phyloP scores from a whole-genome alignment of 2,888 invertebrate genomes.

The Octodonta nipae region DNA sequence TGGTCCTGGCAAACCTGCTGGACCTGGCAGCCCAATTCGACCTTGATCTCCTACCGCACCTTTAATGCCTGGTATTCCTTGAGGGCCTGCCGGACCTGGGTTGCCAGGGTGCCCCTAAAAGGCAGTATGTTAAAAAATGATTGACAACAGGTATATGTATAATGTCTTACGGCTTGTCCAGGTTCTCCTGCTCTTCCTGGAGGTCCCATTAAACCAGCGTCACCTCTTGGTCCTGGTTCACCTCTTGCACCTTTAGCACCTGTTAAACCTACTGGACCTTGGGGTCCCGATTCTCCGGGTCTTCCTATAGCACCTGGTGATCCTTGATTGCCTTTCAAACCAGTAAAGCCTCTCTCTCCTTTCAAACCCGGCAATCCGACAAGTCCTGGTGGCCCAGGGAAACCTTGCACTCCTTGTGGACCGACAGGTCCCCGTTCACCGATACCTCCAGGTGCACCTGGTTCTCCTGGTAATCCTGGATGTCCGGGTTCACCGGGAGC shows the following conservation, averaged over 20 bases:
- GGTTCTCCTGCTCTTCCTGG: slow-evolving; percentile 66
- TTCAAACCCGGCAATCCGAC: slow-evolving; percentile 58
- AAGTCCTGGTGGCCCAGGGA: slow-evolving; percentile 54
- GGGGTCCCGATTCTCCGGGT: slow-evolving; percentile 50
- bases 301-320: slow-evolving; percentile 45
- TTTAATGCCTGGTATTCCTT: slow-evolving; percentile 59
- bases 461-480: slow-evolving; percentile 59
- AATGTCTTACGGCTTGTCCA: slow-evolving; percentile 49
- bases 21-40: slow-evolving; percentile 51
- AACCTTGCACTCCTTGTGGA: slow-evolving; percentile 53
- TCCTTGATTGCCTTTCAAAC: slow-evolving; percentile 63
- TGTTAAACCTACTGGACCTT: slow-evolving; percentile 45
- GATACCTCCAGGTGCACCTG: slow-evolving; percentile 55
- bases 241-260: slow-evolving; percentile 66
- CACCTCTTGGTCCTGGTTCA: slow-evolving; percentile 63
- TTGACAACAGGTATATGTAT: not conserved
- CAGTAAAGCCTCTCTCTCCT: slow-evolving; percentile 58
- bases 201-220: slow-evolving; percentile 58
- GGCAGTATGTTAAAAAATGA: not conserved
- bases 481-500: slow-evolving; percentile 66
- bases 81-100: slow-evolving; percentile 54
- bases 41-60: slow-evolving; percentile 59
- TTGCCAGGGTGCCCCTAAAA: slow-evolving; percentile 56
- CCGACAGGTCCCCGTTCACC: slow-evolving; percentile 66
- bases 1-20: slow-evolving; percentile 55